Base-by-base conservation (phyloP, 2,113 vertebrate species). In the Pterocles burchelli region DNA sequence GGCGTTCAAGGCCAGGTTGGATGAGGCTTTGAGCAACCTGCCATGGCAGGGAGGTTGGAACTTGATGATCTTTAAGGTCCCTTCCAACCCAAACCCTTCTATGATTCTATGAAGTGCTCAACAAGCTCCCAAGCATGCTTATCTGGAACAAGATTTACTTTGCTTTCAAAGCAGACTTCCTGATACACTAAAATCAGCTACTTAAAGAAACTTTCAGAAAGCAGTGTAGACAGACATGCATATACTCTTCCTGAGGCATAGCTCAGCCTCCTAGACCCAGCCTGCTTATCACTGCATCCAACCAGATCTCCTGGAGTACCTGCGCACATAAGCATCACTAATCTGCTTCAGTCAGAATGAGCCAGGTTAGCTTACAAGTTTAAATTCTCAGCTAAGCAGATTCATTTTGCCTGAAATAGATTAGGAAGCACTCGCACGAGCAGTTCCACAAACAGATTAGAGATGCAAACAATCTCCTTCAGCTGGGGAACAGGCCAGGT, bases 301-400 rank as follows among this genome's bases (percentile, higher is more conserved):
- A 48, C 29, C 61, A 89, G 63, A 86, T 67, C 89, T 73, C 79
- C 67, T 31, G 25, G 38, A 1, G 0, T 83, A 94, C 72, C 68
- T 81, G 76, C 3, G 1, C 61, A 81, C 57, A 77, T 41, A 76
- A 92, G 55, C 83, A 88, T 84, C 82, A 17, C 65, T 93, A 89
- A 97, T 92, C 92, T 1, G 0, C 65, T 74, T 84, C 65, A 36
- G 72, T 16, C 83, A 62, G 51, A 92, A 94, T 28, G 72, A 95
- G 92, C 92, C 88, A 90, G 68, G 80, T 86, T 97, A 93, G 68
- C 57, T 95, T 74, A 84, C 48, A 92, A 88, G 80, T 95, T 81
- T 67, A 90, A 93, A 94, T 61, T 90, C 86, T 71, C 86, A 74
- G 43, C 61, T 95, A 96, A 95, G 91, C 59, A 89, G 92, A 96